These are phyloP conservation scores for Prinia subflava DNA, from an alignment of 2,113 vertebrate genomes.

Conservation along the genomic window DNA sequence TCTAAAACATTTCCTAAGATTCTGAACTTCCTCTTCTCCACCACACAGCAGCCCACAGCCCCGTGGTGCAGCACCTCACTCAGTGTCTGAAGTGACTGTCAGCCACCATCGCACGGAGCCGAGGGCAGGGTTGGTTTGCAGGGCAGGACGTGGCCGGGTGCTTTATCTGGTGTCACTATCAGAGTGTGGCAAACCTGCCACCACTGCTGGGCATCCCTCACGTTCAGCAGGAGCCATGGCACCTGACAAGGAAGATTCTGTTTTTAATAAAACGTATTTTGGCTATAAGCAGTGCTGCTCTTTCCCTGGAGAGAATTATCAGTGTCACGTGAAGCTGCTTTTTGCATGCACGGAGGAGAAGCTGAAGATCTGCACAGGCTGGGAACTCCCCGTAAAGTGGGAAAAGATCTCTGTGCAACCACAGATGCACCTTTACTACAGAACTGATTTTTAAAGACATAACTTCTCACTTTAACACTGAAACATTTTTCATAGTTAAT, in stretches of 20 bases:
- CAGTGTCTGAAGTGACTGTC: not conserved
- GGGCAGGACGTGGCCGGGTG: not conserved
- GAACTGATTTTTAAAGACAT: not conserved
- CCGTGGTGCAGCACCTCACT: constrained; percentile 1
- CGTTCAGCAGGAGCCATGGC: not conserved
- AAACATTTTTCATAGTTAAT: not conserved
- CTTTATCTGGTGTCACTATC: not conserved
- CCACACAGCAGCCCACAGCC: constrained; percentile 19
- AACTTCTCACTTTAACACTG: not conserved
- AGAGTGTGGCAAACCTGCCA: not conserved
- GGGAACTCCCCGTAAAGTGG: not conserved
- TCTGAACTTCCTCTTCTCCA: constrained; percentile 15
- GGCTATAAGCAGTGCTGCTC: not conserved
- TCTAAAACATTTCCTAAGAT: not conserved
- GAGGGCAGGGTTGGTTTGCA: not conserved
- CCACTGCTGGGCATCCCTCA: not conserved
- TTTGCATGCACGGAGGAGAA: not conserved
- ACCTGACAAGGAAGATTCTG: constrained; percentile 19
- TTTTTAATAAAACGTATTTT: constrained; percentile 35
- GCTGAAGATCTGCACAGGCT: not conserved
- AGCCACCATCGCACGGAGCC: not conserved
- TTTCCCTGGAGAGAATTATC: not conserved
- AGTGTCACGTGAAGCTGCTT: not conserved
- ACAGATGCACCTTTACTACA: not conserved
- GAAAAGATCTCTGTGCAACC: not conserved